Conservation (phyloP, 2,113 vertebrate species). For the Chauna torquata region DNA sequence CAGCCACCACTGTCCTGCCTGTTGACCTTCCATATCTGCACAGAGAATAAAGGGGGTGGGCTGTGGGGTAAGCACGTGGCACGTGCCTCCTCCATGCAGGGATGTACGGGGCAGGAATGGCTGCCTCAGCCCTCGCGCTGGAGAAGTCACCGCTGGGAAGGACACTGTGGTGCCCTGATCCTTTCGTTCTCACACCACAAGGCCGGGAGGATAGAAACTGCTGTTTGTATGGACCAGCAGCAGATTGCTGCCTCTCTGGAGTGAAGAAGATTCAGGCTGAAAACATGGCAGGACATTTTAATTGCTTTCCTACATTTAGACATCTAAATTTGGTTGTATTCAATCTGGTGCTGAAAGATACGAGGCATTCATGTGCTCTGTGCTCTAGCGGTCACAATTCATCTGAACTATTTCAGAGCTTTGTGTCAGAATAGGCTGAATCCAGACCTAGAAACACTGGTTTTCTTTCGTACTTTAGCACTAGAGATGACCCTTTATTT, state of each 20-base stretch:
- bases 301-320: not conserved
- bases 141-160: accelerated
- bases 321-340: not conserved
- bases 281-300: not conserved
- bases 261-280: not conserved
- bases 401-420: not conserved
- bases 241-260: not conserved
- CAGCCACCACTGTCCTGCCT: not conserved
- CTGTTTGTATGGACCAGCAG: not conserved
- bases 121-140: not conserved
- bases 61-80: too few species aligned
- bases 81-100: accelerated
- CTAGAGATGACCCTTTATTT: not conserved
- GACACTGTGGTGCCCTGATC: too few species aligned
- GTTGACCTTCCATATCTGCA: not conserved
- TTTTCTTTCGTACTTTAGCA: not conserved
- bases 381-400: not conserved
- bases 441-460: not conserved
- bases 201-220: not conserved
- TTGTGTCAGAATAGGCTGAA: not conserved
- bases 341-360: not conserved
- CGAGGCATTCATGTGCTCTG: not conserved
- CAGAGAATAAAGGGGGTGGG: accelerated
- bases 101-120: too few species aligned
- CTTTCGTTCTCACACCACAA: too few species aligned